These are phyloP conservation scores for Xanthia icteritia DNA, from an alignment of 2,888 invertebrate genomes.

Conservation along the genomic window DNA sequence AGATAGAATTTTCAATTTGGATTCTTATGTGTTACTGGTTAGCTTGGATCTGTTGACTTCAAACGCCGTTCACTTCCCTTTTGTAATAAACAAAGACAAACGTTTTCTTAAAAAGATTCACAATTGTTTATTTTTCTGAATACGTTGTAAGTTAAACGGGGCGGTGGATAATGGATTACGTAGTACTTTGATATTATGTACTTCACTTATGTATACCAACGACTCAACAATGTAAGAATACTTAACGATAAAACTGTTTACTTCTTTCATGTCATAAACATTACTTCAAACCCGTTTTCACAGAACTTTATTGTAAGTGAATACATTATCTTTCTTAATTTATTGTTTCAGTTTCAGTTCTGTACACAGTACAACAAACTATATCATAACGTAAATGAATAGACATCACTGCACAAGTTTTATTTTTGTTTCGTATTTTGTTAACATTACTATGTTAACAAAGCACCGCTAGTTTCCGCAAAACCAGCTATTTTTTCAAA, in stretches of 20 bases:
- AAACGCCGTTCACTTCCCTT: not conserved
- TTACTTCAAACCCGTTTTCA: not conserved
- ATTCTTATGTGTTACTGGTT: not conserved
- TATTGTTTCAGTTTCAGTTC: not conserved
- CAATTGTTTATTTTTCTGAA: not conserved
- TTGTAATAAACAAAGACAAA: not conserved
- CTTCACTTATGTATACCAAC: too few species aligned
- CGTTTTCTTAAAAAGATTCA: not conserved
- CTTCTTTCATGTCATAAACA: not conserved
- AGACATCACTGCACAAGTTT: not conserved
- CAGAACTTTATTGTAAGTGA: not conserved
- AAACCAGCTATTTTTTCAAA: not conserved
- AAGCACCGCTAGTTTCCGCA: not conserved
- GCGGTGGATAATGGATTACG: not conserved
- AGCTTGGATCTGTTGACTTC: not conserved
- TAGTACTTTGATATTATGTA: not conserved
- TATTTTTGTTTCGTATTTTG: too few species aligned
- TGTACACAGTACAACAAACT: not conserved
- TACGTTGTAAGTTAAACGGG: not conserved
- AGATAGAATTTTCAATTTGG: not conserved
- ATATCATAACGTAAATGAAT: not conserved
- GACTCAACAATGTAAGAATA: not conserved
- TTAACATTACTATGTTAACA: not conserved
- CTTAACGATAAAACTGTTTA: not conserved
- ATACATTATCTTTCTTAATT: not conserved